Evolutionary conservation across 1,140 invertebrate species (phyloP).

Genomic region (Galleria mellonella): DNA sequence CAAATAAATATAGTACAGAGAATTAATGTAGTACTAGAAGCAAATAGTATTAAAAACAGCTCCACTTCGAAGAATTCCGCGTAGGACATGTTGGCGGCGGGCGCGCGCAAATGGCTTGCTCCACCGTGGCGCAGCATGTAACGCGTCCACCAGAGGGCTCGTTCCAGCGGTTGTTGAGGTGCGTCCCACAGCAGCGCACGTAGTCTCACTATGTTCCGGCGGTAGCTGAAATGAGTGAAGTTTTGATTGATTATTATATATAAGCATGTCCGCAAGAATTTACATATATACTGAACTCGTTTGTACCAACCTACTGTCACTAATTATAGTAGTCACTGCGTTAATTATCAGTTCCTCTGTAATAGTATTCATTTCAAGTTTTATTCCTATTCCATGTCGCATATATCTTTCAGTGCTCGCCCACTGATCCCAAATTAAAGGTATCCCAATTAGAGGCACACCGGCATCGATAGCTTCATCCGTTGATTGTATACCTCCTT

Average conservation of each 20-base stretch:
- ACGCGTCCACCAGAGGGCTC: slow-evolving; percentile 69
- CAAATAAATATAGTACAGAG: too few relatives aligned
- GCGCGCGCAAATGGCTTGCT: slow-evolving; percentile 70
- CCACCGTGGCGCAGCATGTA: slow-evolving; percentile 65
- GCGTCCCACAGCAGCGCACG: slow-evolving; percentile 69
- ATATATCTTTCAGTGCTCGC: slow-evolving; percentile 23
- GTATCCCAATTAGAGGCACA: slow-evolving; percentile 70
- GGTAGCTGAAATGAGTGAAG: slow-evolving; percentile 21
- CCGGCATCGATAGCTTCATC: slow-evolving; percentile 75
- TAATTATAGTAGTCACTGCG: too few relatives aligned
- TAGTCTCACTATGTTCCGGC: slow-evolving; percentile 36
- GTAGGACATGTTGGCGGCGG: slow-evolving; percentile 31
- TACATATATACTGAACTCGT: too few relatives aligned
- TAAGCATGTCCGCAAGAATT: too few relatives aligned
- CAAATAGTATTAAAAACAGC: background rate
- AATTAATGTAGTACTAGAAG: too few relatives aligned
- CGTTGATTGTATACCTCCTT: slow-evolving; percentile 76
- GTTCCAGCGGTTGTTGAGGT: slow-evolving; percentile 57
- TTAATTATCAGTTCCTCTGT: too few relatives aligned
- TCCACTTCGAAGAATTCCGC: background rate
- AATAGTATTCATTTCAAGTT: slow-evolving; percentile 11
- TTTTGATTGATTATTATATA: too few relatives aligned
- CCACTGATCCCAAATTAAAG: slow-evolving; percentile 35
- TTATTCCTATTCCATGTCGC: slow-evolving; percentile 15
- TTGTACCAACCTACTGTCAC: too few relatives aligned